Base-by-base conservation (phyloP, 2,113 vertebrate genomes). In the Naja naja region DNA sequence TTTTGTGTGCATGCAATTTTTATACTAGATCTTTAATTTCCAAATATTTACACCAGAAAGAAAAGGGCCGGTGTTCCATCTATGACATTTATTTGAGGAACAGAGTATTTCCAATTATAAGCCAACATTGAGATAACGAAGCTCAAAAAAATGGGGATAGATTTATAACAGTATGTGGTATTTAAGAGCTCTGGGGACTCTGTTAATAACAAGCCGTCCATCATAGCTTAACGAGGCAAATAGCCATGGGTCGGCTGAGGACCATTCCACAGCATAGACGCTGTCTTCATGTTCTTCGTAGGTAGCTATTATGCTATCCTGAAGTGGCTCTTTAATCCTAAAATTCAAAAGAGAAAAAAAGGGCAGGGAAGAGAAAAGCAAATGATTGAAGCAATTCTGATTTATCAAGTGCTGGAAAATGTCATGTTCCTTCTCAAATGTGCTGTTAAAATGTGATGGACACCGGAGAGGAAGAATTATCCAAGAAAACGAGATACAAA, bases 241-340 rank as follows among this genome's bases (percentile, higher is more conserved):
- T 1, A 99, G 98, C 99, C 99, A 99, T 0, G 99, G 99, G 96
- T 99, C 99, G 0, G 99, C 99, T 0, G 99, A 99, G 3, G 99
- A 99, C 99, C 99, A 99, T 96, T 99, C 99, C 45, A 98, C 99
- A 0, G 99, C 99, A 22, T 99, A 99, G 56, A 99, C 99, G 0
- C 99, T 99, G 97, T 99, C 99, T 97, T 99, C 99, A 0, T 99
- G 99, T 93, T 99, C 99, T 98, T 99, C 99, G 0, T 99, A 99
- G 88, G 99, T 99, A 89, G 99, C 98, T 91, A 99, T 99, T 96
- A 99, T 98, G 85, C 98, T 99, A 98, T 99, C 99, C 95, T 98
- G 98, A 16, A 99, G 98, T 1, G 99, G 99, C 96, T 99, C 99
- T 97, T 99, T 99, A 91, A 95, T 96, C 97, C 98, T 99, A 96